These are phyloP conservation scores for Scaptomyza pallida DNA, from an alignment of 1,140 invertebrate species.

Conservation along the genomic window DNA sequence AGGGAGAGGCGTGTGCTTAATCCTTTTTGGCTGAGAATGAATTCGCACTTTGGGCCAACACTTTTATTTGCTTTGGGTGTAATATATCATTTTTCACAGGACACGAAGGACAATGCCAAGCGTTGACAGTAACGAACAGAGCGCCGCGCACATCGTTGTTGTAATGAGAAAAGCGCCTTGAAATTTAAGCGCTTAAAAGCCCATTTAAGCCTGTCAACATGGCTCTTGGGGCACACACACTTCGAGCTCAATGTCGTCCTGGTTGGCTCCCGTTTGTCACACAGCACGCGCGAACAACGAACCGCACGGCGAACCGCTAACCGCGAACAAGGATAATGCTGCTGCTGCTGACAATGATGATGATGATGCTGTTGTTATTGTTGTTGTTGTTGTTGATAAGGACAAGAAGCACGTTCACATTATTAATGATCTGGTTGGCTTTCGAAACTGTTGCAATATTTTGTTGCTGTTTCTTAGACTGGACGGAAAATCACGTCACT, in stretches of 20 bases:
- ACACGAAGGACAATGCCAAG: constrained; percentile 13
- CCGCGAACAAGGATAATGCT: constrained; percentile 32
- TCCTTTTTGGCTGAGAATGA: constrained; percentile 47
- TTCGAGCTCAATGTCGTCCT: constrained; percentile 15
- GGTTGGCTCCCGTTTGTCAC: constrained; percentile 10
- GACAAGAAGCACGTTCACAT: constrained; percentile 38
- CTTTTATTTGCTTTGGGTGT: constrained; percentile 48
- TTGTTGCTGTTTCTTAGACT: constrained; percentile 2
- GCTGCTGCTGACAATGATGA: constrained; percentile 3
- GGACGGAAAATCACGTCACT: constrained; percentile 20
- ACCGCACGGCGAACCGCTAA: constrained; percentile 6
- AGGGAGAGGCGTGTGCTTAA: constrained; percentile 14
- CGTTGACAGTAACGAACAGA: constrained; percentile 13
- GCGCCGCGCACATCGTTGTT: constrained; percentile 1
- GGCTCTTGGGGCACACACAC: constrained; percentile 26
- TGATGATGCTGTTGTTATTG: constrained; percentile 39
- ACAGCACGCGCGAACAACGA: constrained; percentile 27
- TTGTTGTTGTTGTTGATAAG: constrained; percentile 30
- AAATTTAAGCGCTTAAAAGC: constrained; percentile 55
- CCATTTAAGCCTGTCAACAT: constrained; percentile 56
- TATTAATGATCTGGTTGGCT: constrained; percentile 63
- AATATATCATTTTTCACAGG: constrained; percentile 45
- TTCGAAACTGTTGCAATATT: constrained; percentile 12
- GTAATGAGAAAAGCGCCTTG: constrained; percentile 55
- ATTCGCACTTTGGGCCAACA: constrained; percentile 63